These are phyloP conservation scores for Natator depressus DNA, from an alignment of 2,113 vertebrate species.

Conservation along the genomic window DNA sequence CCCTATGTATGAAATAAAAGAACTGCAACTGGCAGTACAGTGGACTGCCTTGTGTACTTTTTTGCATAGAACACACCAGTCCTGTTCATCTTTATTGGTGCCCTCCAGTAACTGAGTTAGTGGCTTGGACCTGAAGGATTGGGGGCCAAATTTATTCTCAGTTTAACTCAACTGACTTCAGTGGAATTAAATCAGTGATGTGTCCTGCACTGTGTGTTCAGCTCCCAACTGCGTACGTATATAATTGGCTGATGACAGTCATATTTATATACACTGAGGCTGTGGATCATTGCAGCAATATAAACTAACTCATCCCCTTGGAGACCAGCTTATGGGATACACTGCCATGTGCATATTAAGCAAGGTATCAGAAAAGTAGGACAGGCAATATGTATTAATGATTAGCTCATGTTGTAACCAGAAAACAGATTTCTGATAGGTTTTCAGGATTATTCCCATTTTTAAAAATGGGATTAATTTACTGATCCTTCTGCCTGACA, in stretches of 20 bases:
- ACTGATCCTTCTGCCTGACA: background rate
- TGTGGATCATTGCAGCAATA: background rate
- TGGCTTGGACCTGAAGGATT: background rate
- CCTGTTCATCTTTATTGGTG: background rate
- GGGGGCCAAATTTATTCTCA: background rate
- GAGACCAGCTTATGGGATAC: rapidly evolving
- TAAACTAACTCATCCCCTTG: background rate
- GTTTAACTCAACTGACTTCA: background rate
- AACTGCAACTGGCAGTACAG: background rate
- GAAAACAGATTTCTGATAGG: background rate
- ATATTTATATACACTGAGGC: background rate
- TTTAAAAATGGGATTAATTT: background rate
- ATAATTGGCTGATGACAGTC: background rate
- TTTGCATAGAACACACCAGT: background rate
- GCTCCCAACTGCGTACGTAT: rapidly evolving
- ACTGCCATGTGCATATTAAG: rapidly evolving
- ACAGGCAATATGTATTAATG: background rate
- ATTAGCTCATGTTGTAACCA: background rate
- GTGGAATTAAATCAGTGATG: background rate
- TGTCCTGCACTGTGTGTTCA: background rate
- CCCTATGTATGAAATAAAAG: background rate
- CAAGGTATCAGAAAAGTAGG: background rate
- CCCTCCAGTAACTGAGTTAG: background rate
- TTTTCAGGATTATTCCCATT: background rate
- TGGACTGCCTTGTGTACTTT: background rate